phyloP scores from a whole-genome alignment of 2,797 vertebrate species.

The Malurus splendens region DNA sequence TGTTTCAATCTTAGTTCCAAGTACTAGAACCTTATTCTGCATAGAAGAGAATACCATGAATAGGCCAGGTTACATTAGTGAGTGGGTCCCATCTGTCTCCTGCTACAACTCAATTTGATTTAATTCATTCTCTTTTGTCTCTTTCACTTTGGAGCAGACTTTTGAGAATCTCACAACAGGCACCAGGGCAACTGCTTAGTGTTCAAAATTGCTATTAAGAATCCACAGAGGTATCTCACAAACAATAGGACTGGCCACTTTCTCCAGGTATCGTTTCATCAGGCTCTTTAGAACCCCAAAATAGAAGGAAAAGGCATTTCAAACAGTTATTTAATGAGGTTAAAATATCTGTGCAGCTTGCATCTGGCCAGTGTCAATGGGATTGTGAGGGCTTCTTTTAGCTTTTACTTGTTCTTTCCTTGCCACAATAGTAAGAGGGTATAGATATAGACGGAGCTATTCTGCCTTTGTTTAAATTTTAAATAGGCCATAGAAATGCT shows the following conservation, averaged over 20 bases:
- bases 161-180: constrained; percentile 72
- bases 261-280: constrained; percentile 71
- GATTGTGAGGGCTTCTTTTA: constrained; percentile 45
- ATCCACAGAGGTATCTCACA: constrained; percentile 12
- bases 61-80: constrained; percentile 67
- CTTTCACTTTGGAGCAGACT: constrained; percentile 67
- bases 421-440: constrained; percentile 34
- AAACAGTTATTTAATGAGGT: constrained; percentile 47
- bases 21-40: constrained; percentile 33
- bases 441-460: constrained; percentile 43
- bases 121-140: constrained; percentile 77
- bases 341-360: constrained; percentile 65
- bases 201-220: constrained; percentile 60
- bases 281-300: constrained; percentile 58
- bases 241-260: constrained; percentile 58
- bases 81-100: constrained; percentile 82
- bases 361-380: constrained; percentile 57
- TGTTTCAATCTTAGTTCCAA: constrained; percentile 9
- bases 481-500: constrained; percentile 58
- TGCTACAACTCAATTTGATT: constrained; percentile 78
- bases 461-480: constrained; percentile 63
- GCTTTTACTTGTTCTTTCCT: constrained; percentile 57
- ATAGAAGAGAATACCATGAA: constrained; percentile 64
- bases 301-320: constrained; percentile 58
- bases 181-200: constrained; percentile 64